Percentiles rank a stretch among this genome's conserved stretches.
phyloP scores from a whole-genome alignment of 2,797 vertebrate species.

The Pempheris klunzingeri region DNA sequence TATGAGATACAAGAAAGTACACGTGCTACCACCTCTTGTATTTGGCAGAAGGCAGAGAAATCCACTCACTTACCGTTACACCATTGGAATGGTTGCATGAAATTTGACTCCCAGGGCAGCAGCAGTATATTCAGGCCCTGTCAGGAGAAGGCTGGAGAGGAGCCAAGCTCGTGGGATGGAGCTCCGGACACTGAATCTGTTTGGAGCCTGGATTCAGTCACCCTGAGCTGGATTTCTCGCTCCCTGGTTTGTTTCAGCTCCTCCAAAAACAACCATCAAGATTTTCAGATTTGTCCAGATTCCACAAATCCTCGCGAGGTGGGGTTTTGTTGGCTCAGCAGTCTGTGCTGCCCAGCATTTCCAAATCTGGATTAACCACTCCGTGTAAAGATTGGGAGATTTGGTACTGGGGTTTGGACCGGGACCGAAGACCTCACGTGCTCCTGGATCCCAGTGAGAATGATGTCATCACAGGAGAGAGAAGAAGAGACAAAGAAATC shows the following conservation, averaged over 20 bases:
- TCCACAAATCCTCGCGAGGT: slow-evolving; percentile 75
- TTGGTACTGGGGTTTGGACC: slow-evolving; percentile 63
- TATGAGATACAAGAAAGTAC: slow-evolving; percentile 38
- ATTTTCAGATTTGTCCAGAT: slow-evolving; percentile 70
- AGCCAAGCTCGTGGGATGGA: slow-evolving; percentile 66
- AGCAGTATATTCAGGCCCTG: slow-evolving; percentile 78
- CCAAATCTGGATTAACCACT: slow-evolving; percentile 83
- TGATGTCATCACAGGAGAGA: slow-evolving; percentile 74
- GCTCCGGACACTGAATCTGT: slow-evolving; percentile 54
- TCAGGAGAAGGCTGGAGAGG: slow-evolving; percentile 69
- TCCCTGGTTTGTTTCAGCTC: slow-evolving; percentile 36
- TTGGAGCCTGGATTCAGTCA: slow-evolving; percentile 58
- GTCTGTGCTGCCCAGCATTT: slow-evolving; percentile 69
- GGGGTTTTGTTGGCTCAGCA: slow-evolving; percentile 76
- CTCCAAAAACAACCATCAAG: slow-evolving; percentile 63
- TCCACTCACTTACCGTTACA: slow-evolving; percentile 87
- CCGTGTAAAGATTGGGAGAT: slow-evolving; percentile 71
- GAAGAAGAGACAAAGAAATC: slow-evolving; percentile 76
- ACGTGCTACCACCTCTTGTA: slow-evolving; percentile 43
- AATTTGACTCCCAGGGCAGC: slow-evolving; percentile 82
- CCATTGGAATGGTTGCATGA: slow-evolving; percentile 91
- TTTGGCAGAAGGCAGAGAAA: slow-evolving; percentile 62
- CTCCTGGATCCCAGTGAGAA: slow-evolving; percentile 72
- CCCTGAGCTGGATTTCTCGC: slow-evolving; percentile 50
- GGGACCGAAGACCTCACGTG: slow-evolving; percentile 69